Evolutionary conservation across 1,140 invertebrate species (phyloP).

Genomic region (Manduca sexta): DNA sequence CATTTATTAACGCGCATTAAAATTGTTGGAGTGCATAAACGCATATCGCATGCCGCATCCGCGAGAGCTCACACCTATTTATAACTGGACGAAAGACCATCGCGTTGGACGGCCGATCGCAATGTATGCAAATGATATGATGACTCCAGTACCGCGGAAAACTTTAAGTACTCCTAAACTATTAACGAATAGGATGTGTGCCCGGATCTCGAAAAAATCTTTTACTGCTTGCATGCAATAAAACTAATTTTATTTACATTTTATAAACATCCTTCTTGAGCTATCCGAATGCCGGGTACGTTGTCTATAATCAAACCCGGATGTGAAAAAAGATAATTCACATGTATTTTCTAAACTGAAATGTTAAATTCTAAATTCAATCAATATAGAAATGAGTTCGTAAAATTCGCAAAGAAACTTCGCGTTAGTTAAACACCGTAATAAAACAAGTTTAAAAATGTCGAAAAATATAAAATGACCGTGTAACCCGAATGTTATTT

Average conservation of each 20-base stretch:
- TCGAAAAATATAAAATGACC: not conserved
- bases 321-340: too few species aligned
- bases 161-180: slow-evolving; percentile 20
- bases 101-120: slow-evolving; percentile 6
- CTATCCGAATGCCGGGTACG: too few species aligned
- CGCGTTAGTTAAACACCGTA: too few species aligned
- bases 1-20: not conserved
- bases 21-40: not conserved
- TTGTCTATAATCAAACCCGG: too few species aligned
- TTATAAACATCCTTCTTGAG: too few species aligned
- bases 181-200: slow-evolving; percentile 17
- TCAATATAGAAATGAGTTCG: too few species aligned
- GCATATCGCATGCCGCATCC: slow-evolving; percentile 15
- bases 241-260: too few species aligned
- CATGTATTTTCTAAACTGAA: too few species aligned
- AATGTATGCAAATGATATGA: slow-evolving; percentile 28
- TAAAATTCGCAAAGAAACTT: too few species aligned
- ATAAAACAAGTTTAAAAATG: too few species aligned
- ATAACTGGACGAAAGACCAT: slow-evolving; percentile 8
- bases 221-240: too few species aligned
- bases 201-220: slow-evolving; percentile 9
- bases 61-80: slow-evolving; percentile 17
- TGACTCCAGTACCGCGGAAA: slow-evolving; percentile 16
- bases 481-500: slow-evolving; percentile 3
- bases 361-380: too few species aligned